phyloP scores from a whole-genome alignment of 1,140 invertebrate species.

The Mycetomoellerius zeteki region DNA sequence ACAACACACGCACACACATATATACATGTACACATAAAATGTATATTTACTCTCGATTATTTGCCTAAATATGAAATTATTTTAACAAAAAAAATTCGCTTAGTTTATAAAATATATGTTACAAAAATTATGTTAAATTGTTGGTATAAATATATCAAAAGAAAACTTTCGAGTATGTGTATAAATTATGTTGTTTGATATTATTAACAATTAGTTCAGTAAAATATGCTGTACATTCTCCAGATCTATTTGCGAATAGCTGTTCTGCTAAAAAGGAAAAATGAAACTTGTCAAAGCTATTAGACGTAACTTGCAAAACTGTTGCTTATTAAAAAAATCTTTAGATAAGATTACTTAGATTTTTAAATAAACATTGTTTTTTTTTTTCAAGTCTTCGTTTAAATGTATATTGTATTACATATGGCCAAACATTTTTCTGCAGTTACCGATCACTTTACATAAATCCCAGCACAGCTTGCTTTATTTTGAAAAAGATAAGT shows the following conservation, averaged over 20 bases:
- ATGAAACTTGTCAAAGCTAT: conserved; percentile 10
- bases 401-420: conserved; percentile 52
- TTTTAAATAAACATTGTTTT: conserved; percentile 53
- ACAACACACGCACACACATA: no score
- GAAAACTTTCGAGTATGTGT: conserved; percentile 72
- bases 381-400: conserved; percentile 53
- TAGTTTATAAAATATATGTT: conserved; percentile 66
- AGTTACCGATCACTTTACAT: conserved; percentile 58
- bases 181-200: conserved; percentile 42
- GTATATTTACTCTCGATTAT: conserved; percentile 13
- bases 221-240: conserved; percentile 20
- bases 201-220: conserved; percentile 34
- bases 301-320: conserved; percentile 32
- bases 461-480: conserved; percentile 61
- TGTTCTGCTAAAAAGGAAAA: conserved; percentile 13
- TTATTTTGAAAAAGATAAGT: conserved; percentile 53
- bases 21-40: neutral
- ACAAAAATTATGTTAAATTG: conserved; percentile 78
- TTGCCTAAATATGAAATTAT: neutral
- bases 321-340: conserved; percentile 28
- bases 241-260: conserved; percentile 14
- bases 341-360: conserved; percentile 60
- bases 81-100: conserved; percentile 27
- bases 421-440: conserved; percentile 55
- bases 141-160: conserved; percentile 80